These are phyloP conservation scores for Ridgeia piscesae DNA, from an alignment of 1,140 invertebrate species.

Conservation along the genomic window DNA sequence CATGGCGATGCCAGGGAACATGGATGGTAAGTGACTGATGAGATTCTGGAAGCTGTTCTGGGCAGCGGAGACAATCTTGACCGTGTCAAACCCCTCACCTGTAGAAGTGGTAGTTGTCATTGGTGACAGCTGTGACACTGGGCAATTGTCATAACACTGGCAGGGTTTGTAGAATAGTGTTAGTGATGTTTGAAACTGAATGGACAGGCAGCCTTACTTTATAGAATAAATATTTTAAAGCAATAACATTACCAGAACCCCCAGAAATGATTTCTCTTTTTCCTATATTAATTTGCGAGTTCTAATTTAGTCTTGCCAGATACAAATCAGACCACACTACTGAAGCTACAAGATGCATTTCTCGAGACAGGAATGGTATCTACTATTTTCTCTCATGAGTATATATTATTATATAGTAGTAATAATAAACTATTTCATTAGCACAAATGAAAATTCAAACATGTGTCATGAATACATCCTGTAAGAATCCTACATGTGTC, in stretches of 20 bases:
- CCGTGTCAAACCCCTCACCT: slow-evolving; percentile 34
- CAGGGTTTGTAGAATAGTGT: neutral
- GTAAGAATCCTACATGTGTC: neutral
- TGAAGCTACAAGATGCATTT: too few species aligned
- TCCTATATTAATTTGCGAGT: too few species aligned
- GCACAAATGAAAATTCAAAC: too few species aligned
- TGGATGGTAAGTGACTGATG: slow-evolving; percentile 40
- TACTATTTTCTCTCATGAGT: neutral
- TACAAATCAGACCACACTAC: too few species aligned
- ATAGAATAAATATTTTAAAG: too few species aligned
- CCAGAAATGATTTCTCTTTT: too few species aligned
- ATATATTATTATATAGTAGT: neutral
- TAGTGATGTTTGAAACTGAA: too few species aligned
- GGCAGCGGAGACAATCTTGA: slow-evolving; percentile 44
- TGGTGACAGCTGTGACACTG: too few species aligned
- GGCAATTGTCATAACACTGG: neutral
- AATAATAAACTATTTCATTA: neutral
- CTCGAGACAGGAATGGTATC: too few species aligned
- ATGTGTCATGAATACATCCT: neutral
- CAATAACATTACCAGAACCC: too few species aligned
- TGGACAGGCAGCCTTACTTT: too few species aligned
- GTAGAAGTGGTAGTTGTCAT: neutral
- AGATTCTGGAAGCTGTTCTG: slow-evolving; percentile 45
- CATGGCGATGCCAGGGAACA: slow-evolving; percentile 39
- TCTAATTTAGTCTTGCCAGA: too few species aligned